These are phyloP conservation scores for Drosophila bunnanda DNA, from an alignment of 2,888 invertebrate species.

Conservation along the genomic window DNA sequence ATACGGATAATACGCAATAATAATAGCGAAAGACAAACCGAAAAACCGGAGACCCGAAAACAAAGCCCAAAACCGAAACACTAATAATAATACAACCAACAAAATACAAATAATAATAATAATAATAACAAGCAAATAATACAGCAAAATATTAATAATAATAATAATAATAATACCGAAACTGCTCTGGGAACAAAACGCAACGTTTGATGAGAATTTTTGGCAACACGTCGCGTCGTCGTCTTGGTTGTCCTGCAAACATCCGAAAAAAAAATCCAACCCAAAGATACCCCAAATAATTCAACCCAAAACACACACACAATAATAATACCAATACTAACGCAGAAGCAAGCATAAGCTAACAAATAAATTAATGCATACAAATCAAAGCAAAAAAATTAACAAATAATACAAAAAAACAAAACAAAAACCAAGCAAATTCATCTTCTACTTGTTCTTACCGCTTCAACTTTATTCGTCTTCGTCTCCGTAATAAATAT, in stretches of 20 bases:
- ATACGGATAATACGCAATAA: conserved; percentile 26
- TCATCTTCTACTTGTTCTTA: conserved; percentile 55
- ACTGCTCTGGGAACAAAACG: conserved; percentile 52
- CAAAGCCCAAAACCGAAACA: conserved; percentile 17
- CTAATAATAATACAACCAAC: conserved; percentile 9
- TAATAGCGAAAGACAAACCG: conserved; percentile 31
- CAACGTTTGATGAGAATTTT: conserved; percentile 40
- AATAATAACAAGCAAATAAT: conserved; percentile 3
- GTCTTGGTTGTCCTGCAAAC: conserved; percentile 43
- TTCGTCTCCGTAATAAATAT: conserved; percentile 45
- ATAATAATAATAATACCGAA: conserved; percentile 6
- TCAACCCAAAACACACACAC: conserved; percentile 15
- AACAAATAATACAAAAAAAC: conserved; percentile 2
- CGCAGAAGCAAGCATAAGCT: conserved; percentile 2
- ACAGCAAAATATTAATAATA: conserved; percentile 4
- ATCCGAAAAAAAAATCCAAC: conserved; percentile 12
- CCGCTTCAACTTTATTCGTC: conserved; percentile 54
- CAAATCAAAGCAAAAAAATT: conserved; percentile 12
- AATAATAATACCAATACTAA: conserved; percentile 7
- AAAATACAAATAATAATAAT: conserved; percentile 12
- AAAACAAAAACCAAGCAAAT: conserved; percentile 30
- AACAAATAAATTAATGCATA: conserved; percentile 28
- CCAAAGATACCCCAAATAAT: conserved; percentile 11
- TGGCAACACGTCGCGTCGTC: conserved; percentile 55
- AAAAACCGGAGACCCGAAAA: conserved; percentile 1